Evolutionary conservation across 2,797 vertebrate species (phyloP), one percentile per base, ranked within the genome.

Genomic region (Margarornis squamiger): DNA sequence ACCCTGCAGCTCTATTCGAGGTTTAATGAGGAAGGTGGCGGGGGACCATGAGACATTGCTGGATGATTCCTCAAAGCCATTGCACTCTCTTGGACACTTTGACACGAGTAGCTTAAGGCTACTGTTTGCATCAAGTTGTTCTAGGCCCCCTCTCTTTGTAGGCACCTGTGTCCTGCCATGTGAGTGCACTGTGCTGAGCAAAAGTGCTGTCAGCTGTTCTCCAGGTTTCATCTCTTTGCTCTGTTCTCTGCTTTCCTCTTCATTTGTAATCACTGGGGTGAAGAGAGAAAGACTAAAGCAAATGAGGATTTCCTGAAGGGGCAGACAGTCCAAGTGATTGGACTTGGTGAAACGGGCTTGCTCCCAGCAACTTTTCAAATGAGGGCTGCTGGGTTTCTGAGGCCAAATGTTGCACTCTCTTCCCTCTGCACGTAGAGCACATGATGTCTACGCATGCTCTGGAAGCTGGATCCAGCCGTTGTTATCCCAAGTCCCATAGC

Each of bases 11-110:
- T 92, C 83, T 88, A 79, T 93, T 93, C 0, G 2, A 93, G 82
- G 91, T 95, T 96, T 96, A 96, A 96, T 95, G 95, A 96, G 96
- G 94, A 95, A 91, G 78, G 94, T 92, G 90, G 87, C 11, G 5
- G 82, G 84, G 82, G 68, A 94, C 67, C 1, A 1, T n/a, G 90
- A 95, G 95, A 92, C 20, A 2, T 58, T 93, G 72, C 95, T 92
- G 46, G 85, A 90, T 92, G 72, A 83, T 92, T 95, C 90, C 93
- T 96, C 76, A 92, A 91, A 90, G 95, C 95, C 85, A 80, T 59
- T 89, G 90, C 73, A 39, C 93, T 95, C 65, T 92, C 75, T 80
- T 96, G 93, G 95, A 95, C 90, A 77, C 78, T 95, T 94, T 85
- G 94, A 93, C 91, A 90, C 0, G 2, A 92, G 73, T 83, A 90